Conservation (phyloP, 2,797 vertebrate genomes). For the Valencia hispanica region DNA sequence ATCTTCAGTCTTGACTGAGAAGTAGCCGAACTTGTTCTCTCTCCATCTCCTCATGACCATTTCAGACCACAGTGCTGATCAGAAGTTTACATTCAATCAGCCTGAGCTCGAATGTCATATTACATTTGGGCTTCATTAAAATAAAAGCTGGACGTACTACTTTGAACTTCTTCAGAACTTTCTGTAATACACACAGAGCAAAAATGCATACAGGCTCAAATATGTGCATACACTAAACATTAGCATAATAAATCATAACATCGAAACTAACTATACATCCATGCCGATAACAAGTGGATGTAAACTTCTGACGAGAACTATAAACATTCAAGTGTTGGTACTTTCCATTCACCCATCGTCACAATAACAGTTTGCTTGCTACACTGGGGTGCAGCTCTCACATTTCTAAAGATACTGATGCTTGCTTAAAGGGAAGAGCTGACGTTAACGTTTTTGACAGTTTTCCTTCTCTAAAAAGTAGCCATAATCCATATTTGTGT, state of each 20-base stretch:
- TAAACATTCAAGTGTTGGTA: neutral
- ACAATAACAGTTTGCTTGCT: neutral
- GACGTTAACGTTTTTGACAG: neutral
- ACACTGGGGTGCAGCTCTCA: slow-evolving; percentile 3
- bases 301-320: neutral
- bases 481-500: neutral
- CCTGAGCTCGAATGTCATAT: neutral
- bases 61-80: neutral
- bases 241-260: neutral
- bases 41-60: neutral
- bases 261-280: neutral
- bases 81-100: neutral
- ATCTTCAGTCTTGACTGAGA: neutral
- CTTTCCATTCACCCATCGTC: neutral
- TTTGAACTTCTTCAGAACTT: neutral
- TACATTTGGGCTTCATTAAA: neutral
- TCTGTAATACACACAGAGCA: neutral
- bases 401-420: too few relatives aligned
- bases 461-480: neutral
- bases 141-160: neutral
- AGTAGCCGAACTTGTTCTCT: neutral
- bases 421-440: neutral
- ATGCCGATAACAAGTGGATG: neutral
- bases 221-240: neutral
- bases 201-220: neutral